Conservation (phyloP, 2,113 vertebrate species). For the Cyprinodon variegatus region DNA sequence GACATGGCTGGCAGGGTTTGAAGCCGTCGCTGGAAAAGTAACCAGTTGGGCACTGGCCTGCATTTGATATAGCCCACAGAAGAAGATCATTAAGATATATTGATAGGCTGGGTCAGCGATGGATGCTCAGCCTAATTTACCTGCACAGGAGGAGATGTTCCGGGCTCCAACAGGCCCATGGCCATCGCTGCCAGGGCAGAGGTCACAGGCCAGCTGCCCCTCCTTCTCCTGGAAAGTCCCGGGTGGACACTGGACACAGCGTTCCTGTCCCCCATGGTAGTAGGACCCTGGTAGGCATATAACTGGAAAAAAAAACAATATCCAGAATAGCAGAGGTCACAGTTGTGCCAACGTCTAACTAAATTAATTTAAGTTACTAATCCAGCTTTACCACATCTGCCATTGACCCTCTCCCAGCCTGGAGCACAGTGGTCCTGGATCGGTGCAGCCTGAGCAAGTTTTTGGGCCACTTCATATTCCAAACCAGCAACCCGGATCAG, state of each 20-base stretch:
- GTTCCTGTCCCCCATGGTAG: constrained; percentile 95
- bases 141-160: constrained; percentile 92
- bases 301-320: constrained; percentile 90
- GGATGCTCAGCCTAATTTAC: constrained; percentile 69
- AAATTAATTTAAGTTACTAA: not conserved
- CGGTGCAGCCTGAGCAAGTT: constrained; percentile 76
- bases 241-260: constrained; percentile 90
- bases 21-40: constrained; percentile 91
- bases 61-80: constrained; percentile 11
- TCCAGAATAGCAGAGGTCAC: constrained; percentile 66
- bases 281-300: constrained; percentile 95
- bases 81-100: not conserved
- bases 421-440: constrained; percentile 77
- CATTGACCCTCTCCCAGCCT: constrained; percentile 86
- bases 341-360: constrained; percentile 2
- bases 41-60: constrained; percentile 92
- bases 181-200: constrained; percentile 93
- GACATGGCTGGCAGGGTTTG: constrained; percentile 91
- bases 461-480: constrained; percentile 95
- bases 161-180: constrained; percentile 89
- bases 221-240: constrained; percentile 98
- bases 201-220: constrained; percentile 96
- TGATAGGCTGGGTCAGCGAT: not conserved
- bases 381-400: constrained; percentile 91
- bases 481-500: constrained; percentile 91